Percentiles rank a stretch among this genome's conserved stretches.
Conservation (phyloP, 2,113 vertebrate species). For the Mormyrus lacerda region DNA sequence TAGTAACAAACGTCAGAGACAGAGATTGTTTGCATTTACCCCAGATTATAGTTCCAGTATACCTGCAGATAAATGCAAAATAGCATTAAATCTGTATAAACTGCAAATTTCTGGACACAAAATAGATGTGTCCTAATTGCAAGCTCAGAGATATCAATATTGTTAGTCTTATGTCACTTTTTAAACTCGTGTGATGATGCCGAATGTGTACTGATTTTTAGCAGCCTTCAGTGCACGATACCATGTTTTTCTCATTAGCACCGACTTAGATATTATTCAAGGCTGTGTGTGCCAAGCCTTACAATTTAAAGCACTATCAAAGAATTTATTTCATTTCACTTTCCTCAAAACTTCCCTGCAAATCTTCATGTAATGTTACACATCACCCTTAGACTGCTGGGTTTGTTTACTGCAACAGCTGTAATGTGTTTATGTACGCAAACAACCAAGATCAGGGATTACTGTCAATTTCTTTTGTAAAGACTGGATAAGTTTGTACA, state of each 20-base stretch:
- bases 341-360: not conserved
- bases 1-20: not conserved
- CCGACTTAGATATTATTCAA: not conserved
- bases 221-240: not conserved
- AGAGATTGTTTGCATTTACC: not conserved
- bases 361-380: not conserved
- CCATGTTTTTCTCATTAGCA: not conserved
- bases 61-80: not conserved
- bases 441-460: not conserved
- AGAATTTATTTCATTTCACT: not conserved
- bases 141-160: not conserved
- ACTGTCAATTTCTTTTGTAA: not conserved
- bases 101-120: not conserved
- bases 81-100: not conserved
- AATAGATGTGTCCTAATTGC: not conserved
- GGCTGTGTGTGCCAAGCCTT: not conserved
- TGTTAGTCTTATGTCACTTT: not conserved
- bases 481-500: not conserved
- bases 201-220: not conserved
- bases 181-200: not conserved
- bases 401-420: not conserved
- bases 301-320: not conserved
- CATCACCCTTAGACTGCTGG: not conserved
- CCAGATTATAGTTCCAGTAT: not conserved
- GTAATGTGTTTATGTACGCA: not conserved